These are phyloP conservation scores for Nothobranchius furzeri DNA, from an alignment of 2,113 vertebrate species.

Conservation along the genomic window DNA sequence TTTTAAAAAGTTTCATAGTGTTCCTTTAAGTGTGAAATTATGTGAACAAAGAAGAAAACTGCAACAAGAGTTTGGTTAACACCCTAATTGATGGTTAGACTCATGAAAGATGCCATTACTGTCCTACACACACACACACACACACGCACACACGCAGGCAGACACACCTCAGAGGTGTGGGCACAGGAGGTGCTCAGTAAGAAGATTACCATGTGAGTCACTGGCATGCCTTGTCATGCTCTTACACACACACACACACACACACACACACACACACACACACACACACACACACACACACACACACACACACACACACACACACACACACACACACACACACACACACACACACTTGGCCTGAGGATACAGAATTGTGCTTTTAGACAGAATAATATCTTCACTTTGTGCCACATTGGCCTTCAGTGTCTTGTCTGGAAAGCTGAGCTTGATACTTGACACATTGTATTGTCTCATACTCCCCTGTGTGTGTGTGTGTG, in stretches of 20 bases:
- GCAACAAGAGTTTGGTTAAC: conserved; percentile 9
- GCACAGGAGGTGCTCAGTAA: conserved; percentile 9
- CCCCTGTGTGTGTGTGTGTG: conserved; percentile 1
- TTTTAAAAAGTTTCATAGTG: too few species aligned
- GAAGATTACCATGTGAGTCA: conserved; percentile 73
- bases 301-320: conserved; percentile 35
- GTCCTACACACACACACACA: conserved; percentile 1
- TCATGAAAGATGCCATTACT: conserved; percentile 1
- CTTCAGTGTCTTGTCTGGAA: conserved; percentile 12
- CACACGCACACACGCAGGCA: not conserved
- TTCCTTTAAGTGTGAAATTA: too few species aligned
- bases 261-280: conserved; percentile 23
- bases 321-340: conserved; percentile 33
- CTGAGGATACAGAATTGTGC: conserved; percentile 37
- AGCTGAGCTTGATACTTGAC: conserved; percentile 32
- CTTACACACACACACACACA: conserved; percentile 35
- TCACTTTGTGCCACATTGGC: conserved; percentile 35
- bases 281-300: conserved; percentile 21
- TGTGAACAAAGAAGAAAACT: too few species aligned
- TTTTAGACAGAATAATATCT: conserved; percentile 37
- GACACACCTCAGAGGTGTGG: conserved; percentile 60
- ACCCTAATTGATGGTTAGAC: conserved; percentile 29
- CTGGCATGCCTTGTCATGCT: conserved; percentile 74
- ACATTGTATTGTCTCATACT: conserved; percentile 32
- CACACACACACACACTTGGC: conserved; percentile 24